phyloP scores from a whole-genome alignment of 2,797 vertebrate genomes.

The Enteromius treurensis region DNA sequence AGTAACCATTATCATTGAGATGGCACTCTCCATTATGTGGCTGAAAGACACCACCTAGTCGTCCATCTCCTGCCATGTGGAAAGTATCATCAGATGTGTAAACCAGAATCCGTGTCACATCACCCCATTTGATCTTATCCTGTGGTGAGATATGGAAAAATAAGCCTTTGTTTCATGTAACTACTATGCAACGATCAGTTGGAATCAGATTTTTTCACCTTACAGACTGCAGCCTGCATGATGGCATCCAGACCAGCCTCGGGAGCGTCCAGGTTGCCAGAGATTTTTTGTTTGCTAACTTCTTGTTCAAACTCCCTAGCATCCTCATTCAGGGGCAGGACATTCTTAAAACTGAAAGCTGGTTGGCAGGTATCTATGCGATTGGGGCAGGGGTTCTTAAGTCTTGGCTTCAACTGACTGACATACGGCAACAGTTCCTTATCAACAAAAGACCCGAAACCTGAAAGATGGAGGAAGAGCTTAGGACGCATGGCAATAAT shows the following conservation, averaged over 20 bases:
- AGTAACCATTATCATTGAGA: constrained; percentile 70
- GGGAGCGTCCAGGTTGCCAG: constrained; percentile 78
- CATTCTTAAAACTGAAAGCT: constrained; percentile 76
- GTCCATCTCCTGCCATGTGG: constrained; percentile 83
- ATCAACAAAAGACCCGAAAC: constrained; percentile 85
- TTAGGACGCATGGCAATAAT: not conserved
- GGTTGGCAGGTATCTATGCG: constrained; percentile 70
- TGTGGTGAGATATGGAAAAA: constrained; percentile 48
- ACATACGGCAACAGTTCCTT: constrained; percentile 81
- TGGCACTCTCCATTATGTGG: constrained; percentile 80
- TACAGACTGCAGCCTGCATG: constrained; percentile 79
- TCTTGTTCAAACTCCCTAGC: constrained; percentile 70
- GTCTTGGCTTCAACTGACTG: constrained; percentile 68
- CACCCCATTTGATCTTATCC: constrained; percentile 78
- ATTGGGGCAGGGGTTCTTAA: constrained; percentile 72
- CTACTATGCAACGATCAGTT: not conserved
- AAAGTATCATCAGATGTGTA: constrained; percentile 83
- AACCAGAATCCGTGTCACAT: constrained; percentile 79
- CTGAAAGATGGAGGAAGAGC: constrained; percentile 57
- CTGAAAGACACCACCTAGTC: constrained; percentile 75
- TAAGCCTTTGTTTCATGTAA: not conserved
- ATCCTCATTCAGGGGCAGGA: constrained; percentile 73
- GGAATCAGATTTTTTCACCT: constrained; percentile 63
- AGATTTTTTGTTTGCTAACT: constrained; percentile 77
- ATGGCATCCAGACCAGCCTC: constrained; percentile 84